Evolutionary conservation across 2,797 vertebrate genomes (phyloP), one percentile per base, ranked within the genome.

Genomic region (Aplochiton taeniatus): DNA sequence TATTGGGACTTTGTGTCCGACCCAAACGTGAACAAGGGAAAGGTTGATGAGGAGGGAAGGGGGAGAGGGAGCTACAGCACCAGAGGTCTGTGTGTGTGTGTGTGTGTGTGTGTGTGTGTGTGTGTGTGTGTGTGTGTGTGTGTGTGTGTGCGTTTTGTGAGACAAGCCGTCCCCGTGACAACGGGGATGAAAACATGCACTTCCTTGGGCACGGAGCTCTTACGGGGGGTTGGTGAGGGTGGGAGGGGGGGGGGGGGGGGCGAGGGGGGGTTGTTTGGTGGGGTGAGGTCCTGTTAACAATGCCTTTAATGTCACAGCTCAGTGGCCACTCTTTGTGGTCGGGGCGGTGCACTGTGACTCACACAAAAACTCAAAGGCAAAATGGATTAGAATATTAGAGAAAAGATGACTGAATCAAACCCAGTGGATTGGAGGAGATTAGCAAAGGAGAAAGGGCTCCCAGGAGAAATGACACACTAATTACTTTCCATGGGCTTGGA

Each of bases 361-460:
- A 68, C 78, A 91, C 88, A 92, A 87, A 89, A 89, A 87, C 88
- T 90, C 89, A 89, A 92, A 91, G 85, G 88, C 85, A 88, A 89
- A 90, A 91, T 88, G 87, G 86, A 91, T 91, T 91, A 90, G 90
- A 93, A 90, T 87, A 88, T 86, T 80, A 88, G 82, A 90, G 86
- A 91, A 92, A 90, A 91, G 89, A 90, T 90, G 89, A 91, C 89
- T 91, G 92, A 90, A 91, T 93, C 88, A 90, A 89, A 87, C 82
- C 60, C 85, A 88, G 77, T 91, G 86, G 87, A 91, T 92, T 90
- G 88, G 77, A 75, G 79, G 80, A 89, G 90, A 92, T 91, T 91
- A 92, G 71, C 56, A 74, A 79, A 14, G 57, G 45, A 19, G 51
- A 66, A 85, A 72, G 78, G 82, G 82, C 86, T 90, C 87, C 81